Percentiles rank a stretch among this genome's conserved stretches.
Evolutionary conservation across 1,140 invertebrate genomes (phyloP).

Genomic region (Aphis gossypii): DNA sequence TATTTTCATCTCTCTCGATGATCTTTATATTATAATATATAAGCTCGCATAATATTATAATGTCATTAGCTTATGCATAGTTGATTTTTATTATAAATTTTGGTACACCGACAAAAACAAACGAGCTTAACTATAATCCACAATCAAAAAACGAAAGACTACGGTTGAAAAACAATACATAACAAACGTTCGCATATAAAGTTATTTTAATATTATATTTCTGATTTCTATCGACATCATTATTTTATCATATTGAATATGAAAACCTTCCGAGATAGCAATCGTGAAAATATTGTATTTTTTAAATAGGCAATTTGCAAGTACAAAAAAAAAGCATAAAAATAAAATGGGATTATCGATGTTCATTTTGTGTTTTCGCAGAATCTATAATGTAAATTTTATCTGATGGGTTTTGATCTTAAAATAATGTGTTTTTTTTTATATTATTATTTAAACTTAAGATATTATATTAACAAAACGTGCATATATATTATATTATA

Average conservation of each 20-base stretch:
- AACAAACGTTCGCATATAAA: neutral
- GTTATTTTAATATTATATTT: neutral
- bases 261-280: neutral
- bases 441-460: neutral
- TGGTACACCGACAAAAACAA: neutral
- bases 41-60: neutral
- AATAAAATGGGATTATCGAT: constrained; percentile 2
- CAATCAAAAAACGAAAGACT: neutral
- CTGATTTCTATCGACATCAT: neutral
- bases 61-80: neutral
- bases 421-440: neutral
- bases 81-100: neutral
- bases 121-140: neutral
- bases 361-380: neutral
- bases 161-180: neutral
- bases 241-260: constrained; percentile 22
- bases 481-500: neutral
- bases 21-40: constrained; percentile 14
- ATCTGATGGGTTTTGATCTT: neutral
- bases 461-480: neutral
- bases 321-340: neutral
- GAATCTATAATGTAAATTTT: neutral
- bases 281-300: constrained; percentile 29
- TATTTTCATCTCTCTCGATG: neutral
- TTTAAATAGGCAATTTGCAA: constrained; percentile 18